phyloP scores from a whole-genome alignment of 2,113 vertebrate species.

The Oxyura jamaicensis region DNA sequence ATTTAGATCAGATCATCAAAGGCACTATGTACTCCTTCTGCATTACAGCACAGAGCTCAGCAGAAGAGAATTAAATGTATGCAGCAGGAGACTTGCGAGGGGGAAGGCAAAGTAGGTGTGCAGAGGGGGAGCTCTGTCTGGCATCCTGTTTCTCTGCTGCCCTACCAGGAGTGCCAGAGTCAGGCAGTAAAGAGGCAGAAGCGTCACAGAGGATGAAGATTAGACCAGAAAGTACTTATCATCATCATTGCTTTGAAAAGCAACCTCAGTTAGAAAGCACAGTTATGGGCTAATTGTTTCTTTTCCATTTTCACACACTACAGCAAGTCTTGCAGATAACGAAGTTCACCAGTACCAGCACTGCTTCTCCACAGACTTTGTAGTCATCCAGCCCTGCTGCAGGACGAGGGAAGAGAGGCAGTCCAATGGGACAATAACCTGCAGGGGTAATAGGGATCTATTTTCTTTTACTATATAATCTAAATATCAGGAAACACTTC shows the following conservation, averaged over 20 bases:
- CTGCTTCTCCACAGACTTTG: neutral
- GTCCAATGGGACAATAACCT: neutral
- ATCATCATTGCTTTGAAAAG: neutral
- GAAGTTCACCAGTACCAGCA: fast-evolving
- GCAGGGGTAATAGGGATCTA: neutral
- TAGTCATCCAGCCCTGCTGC: neutral
- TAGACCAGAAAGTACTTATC: neutral
- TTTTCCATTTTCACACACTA: neutral
- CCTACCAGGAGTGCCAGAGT: neutral
- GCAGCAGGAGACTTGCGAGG: neutral
- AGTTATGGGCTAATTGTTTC: neutral
- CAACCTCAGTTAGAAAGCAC: neutral
- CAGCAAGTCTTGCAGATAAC: fast-evolving
- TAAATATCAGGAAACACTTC: neutral
- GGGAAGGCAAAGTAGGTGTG: neutral
- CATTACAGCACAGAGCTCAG: neutral
- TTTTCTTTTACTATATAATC: neutral
- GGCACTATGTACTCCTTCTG: neutral
- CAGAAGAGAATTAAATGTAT: neutral
- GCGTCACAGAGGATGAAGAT: neutral
- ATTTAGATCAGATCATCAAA: constrained; percentile 40
- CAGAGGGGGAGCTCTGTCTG: neutral
- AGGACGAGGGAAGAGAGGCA: neutral
- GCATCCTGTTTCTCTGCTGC: neutral
- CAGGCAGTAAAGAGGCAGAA: neutral